A percentile compares a stretch with the other conserved stretches of the same genome.
These are phyloP conservation scores for Notamacropus eugenii DNA, from an alignment of 2,797 vertebrate species.

Conservation along the genomic window DNA sequence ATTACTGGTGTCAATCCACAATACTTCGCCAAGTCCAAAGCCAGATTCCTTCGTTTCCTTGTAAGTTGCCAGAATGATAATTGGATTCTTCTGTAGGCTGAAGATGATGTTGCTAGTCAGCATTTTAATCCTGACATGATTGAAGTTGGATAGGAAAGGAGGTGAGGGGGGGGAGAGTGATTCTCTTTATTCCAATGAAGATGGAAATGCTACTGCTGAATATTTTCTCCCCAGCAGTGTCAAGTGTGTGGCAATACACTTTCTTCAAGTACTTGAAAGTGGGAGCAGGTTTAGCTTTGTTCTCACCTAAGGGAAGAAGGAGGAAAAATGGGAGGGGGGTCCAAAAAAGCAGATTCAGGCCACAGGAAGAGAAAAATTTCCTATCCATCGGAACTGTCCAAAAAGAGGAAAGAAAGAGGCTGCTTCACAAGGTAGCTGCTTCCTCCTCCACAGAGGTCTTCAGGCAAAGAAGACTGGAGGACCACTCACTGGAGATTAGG, in stretches of 20 bases:
- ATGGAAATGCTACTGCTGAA: constrained; percentile 8
- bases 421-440: neutral
- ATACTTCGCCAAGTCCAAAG: constrained; percentile 29
- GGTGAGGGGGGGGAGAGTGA: neutral
- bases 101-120: constrained; percentile 22
- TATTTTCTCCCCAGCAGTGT: constrained; percentile 19
- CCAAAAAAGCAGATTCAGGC: neutral
- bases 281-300: neutral
- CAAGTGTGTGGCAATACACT: rapidly evolving
- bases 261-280: neutral
- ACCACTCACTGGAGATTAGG: neutral
- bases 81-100: neutral
- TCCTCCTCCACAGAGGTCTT: neutral
- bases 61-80: neutral
- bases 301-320: neutral
- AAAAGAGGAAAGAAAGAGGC: neutral
- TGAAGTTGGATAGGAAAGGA: neutral
- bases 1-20: neutral
- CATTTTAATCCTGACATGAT: constrained; percentile 55
- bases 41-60: constrained; percentile 55
- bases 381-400: neutral
- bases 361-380: neutral
- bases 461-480: neutral
- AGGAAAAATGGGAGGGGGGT: neutral
- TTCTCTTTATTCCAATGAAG: neutral